phyloP scores from a whole-genome alignment of 2,888 invertebrate species.

The Drosophila multiciliata region DNA sequence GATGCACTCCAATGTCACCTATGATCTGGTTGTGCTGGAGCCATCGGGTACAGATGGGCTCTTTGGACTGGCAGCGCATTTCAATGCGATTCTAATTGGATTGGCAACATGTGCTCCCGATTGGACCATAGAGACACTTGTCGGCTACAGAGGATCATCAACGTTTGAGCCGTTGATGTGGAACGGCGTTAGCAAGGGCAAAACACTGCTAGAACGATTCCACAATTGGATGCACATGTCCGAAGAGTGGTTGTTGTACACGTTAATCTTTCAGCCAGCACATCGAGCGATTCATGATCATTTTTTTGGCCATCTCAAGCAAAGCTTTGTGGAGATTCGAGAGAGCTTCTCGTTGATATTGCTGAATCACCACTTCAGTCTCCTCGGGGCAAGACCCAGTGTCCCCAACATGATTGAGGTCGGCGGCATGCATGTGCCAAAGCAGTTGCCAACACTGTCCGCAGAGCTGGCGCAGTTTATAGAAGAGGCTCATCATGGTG shows the following conservation, averaged over 20 bases:
- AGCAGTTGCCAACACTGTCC: conserved; percentile 65
- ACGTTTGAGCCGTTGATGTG: conserved; percentile 74
- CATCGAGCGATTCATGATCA: conserved; percentile 45
- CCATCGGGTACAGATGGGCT: conserved; percentile 80
- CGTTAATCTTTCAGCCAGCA: conserved; percentile 67
- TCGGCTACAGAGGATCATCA: conserved; percentile 71
- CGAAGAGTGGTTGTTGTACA: conserved; percentile 66
- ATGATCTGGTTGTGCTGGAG: conserved; percentile 82
- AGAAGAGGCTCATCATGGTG: conserved; percentile 84
- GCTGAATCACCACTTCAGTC: conserved; percentile 80
- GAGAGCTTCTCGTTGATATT: conserved; percentile 76
- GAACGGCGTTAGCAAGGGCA: conserved; percentile 60
- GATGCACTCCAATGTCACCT: conserved; percentile 74
- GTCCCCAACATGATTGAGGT: conserved; percentile 83
- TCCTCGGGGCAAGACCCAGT: conserved; percentile 76
- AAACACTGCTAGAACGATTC: conserved; percentile 77
- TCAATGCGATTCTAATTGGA: conserved; percentile 77
- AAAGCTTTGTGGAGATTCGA: conserved; percentile 59
- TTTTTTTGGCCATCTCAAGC: conserved; percentile 60
- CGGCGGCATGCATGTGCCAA: conserved; percentile 82
- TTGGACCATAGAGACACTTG: conserved; percentile 68
- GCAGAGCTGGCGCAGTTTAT: conserved; percentile 81
- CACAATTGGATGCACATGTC: conserved; percentile 69
- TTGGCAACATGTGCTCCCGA: conserved; percentile 68
- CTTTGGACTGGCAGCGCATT: conserved; percentile 75